Evolutionary conservation across 2,113 vertebrate genomes (phyloP).

Genomic region (Danionella cerebrum): DNA sequence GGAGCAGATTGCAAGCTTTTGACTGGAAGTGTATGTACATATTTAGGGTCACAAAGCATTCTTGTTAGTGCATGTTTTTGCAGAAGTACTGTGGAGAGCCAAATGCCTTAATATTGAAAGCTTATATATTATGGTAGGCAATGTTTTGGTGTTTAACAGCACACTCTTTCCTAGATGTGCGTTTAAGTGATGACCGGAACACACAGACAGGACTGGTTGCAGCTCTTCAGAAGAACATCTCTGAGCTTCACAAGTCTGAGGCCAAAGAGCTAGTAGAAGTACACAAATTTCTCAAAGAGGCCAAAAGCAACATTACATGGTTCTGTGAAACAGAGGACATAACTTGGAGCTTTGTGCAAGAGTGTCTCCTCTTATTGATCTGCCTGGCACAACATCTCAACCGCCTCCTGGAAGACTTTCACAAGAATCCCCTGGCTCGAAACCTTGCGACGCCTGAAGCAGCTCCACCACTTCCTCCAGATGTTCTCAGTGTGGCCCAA

Average conservation of each 20-base stretch:
- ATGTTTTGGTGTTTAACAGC: background rate
- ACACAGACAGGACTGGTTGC: slow-evolving; percentile 59
- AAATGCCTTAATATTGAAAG: too few species aligned
- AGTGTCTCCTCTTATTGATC: slow-evolving; percentile 71
- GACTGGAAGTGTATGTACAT: too few species aligned
- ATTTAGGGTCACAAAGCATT: too few species aligned
- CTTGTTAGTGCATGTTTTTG: too few species aligned
- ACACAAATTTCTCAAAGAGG: slow-evolving; percentile 46
- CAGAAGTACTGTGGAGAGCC: too few species aligned
- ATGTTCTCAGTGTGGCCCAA: slow-evolving; percentile 76
- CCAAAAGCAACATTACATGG: slow-evolving; percentile 47
- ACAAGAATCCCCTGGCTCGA: slow-evolving; percentile 32
- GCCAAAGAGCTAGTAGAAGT: slow-evolving; percentile 52
- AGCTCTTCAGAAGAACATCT: slow-evolving; percentile 64
- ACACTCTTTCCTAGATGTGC: slow-evolving; percentile 47
- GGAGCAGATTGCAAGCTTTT: too few species aligned
- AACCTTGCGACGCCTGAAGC: slow-evolving; percentile 54
- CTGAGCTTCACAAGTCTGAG: slow-evolving; percentile 53
- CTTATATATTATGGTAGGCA: too few species aligned
- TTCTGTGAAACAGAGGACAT: slow-evolving; percentile 49
- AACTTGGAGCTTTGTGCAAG: slow-evolving; percentile 71
- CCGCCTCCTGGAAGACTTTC: slow-evolving; percentile 56
- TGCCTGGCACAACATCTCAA: slow-evolving; percentile 64
- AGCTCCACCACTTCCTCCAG: slow-evolving; percentile 75
- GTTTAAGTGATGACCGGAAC: slow-evolving; percentile 37